These are phyloP conservation scores for Oncorhynchus masou DNA, from an alignment of 2,113 vertebrate genomes.

Conservation along the genomic window DNA sequence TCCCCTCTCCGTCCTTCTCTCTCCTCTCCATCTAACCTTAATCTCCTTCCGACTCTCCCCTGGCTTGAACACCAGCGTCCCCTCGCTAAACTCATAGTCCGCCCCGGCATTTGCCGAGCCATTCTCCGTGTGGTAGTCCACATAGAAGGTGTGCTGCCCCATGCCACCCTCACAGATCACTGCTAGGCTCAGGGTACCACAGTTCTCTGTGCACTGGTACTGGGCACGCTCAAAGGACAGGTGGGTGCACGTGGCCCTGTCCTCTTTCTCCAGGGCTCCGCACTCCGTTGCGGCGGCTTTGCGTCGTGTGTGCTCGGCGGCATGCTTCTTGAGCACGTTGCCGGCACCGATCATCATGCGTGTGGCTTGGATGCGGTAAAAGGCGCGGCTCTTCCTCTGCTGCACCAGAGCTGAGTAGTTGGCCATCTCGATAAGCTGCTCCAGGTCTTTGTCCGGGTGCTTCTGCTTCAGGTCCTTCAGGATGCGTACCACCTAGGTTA, in stretches of 20 bases:
- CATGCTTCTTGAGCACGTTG: slow-evolving; percentile 86
- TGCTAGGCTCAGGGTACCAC: slow-evolving; percentile 77
- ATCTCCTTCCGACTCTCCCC: slow-evolving; percentile 72
- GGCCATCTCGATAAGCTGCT: slow-evolving; percentile 90
- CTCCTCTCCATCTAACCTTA: slow-evolving; percentile 53
- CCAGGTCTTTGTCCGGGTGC: slow-evolving; percentile 88
- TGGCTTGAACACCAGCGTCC: slow-evolving; percentile 72
- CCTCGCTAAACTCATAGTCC: slow-evolving; percentile 81
- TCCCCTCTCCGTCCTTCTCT: not conserved
- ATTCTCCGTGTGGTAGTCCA: slow-evolving; percentile 93
- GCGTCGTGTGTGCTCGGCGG: slow-evolving; percentile 72
- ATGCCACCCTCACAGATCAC: slow-evolving; percentile 79
- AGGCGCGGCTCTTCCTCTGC: slow-evolving; percentile 92
- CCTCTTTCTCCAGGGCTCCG: slow-evolving; percentile 9
- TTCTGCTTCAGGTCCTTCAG: slow-evolving; percentile 91
- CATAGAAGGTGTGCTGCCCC: slow-evolving; percentile 83
- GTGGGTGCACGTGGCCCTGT: slow-evolving; percentile 73
- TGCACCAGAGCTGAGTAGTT: slow-evolving; percentile 87
- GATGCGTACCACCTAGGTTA: slow-evolving; percentile 79
- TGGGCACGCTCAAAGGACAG: slow-evolving; percentile 86
- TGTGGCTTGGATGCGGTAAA: slow-evolving; percentile 91
- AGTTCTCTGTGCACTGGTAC: slow-evolving; percentile 93
- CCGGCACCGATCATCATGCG: slow-evolving; percentile 90
- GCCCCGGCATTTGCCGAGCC: slow-evolving; percentile 90
- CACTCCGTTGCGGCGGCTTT: slow-evolving; percentile 14